Percentiles rank a stretch among this genome's conserved stretches.
Evolutionary conservation across 2,888 invertebrate species (phyloP).

Genomic region (Chaetogeoica ovagalla): DNA sequence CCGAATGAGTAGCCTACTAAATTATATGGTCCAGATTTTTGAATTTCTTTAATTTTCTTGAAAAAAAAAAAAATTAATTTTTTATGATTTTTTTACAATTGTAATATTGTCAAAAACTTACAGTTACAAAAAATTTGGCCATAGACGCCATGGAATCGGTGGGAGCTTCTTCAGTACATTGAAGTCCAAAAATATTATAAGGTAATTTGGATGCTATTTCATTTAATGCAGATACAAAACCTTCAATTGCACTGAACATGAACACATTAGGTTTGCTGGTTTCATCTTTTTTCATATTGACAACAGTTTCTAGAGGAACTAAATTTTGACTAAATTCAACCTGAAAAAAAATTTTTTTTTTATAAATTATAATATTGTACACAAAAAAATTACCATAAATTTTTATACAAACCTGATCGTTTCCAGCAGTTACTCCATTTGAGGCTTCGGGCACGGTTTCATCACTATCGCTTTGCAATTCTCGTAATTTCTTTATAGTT

Average conservation of each 20-base stretch:
- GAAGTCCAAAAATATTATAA: constrained; percentile 83
- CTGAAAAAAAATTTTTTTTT: constrained; percentile 4
- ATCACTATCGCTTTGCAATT: constrained; percentile 62
- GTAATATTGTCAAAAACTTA: constrained; percentile 53
- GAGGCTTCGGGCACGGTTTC: constrained; percentile 58
- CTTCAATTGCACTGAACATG: constrained; percentile 85
- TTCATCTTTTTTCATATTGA: constrained; percentile 54
- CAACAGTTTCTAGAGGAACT: constrained; percentile 54
- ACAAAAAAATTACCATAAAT: neutral
- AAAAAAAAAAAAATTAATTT: constrained; percentile 37
- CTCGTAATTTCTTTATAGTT: constrained; percentile 75
- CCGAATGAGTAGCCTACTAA: constrained; percentile 96
- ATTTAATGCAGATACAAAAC: constrained; percentile 73
- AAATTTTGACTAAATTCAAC: constrained; percentile 43
- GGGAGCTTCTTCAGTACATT: constrained; percentile 80
- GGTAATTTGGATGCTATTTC: constrained; percentile 73
- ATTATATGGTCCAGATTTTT: constrained; percentile 81
- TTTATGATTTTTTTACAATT: neutral
- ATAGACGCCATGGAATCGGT: constrained; percentile 71
- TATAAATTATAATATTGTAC: neutral
- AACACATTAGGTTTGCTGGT: constrained; percentile 59
- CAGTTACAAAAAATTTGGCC: constrained; percentile 71
- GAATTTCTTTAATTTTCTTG: constrained; percentile 74
- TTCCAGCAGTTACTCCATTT: constrained; percentile 20
- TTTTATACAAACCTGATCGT: constrained; percentile 24